Evolutionary conservation across 1,140 invertebrate genomes (phyloP).

Genomic region (Galleria mellonella): DNA sequence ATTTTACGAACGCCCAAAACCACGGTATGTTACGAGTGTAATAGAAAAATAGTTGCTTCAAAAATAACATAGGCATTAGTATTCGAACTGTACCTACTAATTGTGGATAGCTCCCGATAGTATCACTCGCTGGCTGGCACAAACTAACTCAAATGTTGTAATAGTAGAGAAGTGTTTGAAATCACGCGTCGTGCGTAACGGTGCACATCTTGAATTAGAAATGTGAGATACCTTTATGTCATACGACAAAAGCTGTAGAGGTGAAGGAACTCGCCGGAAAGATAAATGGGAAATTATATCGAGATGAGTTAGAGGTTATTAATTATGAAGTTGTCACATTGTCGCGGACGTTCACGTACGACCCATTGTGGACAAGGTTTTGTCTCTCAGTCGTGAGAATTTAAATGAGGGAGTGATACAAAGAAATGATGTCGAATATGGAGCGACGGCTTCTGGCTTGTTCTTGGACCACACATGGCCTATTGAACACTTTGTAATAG

Average conservation of each 20-base stretch:
- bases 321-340: slow-evolving; percentile 70
- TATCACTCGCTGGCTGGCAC: no score
- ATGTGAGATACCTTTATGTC: slow-evolving; percentile 54
- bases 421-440: slow-evolving; percentile 28
- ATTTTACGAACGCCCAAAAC: slow-evolving; percentile 34
- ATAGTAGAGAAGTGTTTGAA: no score
- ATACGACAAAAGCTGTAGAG: slow-evolving; percentile 52
- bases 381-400: slow-evolving; percentile 59
- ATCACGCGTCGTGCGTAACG: slow-evolving; percentile 60
- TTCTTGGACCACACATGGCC: slow-evolving; percentile 44
- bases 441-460: slow-evolving; percentile 32
- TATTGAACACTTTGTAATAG: not conserved
- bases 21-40: not conserved
- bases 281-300: slow-evolving; percentile 72
- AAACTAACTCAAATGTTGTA: no score
- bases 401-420: slow-evolving; percentile 35
- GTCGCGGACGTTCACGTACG: slow-evolving; percentile 53
- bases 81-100: not conserved
- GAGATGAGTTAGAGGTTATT: slow-evolving; percentile 66
- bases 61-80: slow-evolving; percentile 9
- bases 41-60: slow-evolving; percentile 4
- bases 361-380: slow-evolving; percentile 44
- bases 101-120: no score
- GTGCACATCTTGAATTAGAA: slow-evolving; percentile 59
- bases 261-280: slow-evolving; percentile 55